Evolutionary conservation across 2,797 vertebrate species (phyloP).

Genomic region (Pelodytes ibericus): DNA sequence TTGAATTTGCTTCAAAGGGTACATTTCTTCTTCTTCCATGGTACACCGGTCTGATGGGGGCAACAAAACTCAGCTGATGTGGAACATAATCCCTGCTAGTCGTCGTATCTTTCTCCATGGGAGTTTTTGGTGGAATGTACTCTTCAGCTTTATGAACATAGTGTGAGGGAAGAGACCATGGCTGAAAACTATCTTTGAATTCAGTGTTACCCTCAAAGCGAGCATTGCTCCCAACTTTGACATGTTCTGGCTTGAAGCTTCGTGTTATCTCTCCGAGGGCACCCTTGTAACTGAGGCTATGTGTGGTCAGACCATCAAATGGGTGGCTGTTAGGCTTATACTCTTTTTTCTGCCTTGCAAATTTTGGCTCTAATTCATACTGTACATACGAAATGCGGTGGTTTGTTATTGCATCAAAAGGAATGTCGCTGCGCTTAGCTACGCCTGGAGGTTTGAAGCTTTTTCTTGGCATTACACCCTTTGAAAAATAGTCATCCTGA

Average conservation of each 20-base stretch:
- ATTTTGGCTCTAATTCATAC: conserved; percentile 66
- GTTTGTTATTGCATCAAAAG: conserved; percentile 73
- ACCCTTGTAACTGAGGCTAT: conserved; percentile 76
- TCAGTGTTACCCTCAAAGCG: conserved; percentile 76
- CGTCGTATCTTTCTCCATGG: conserved; percentile 76
- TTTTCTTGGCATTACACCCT: conserved; percentile 61
- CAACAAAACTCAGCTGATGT: conserved; percentile 65
- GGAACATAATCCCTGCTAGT: conserved; percentile 70
- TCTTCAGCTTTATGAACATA: conserved; percentile 63
- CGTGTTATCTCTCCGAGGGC: conserved; percentile 67
- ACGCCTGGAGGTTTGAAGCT: conserved; percentile 72
- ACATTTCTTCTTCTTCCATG: conserved; percentile 53
- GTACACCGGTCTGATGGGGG: conserved; percentile 69
- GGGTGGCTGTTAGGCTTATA: conserved; percentile 74
- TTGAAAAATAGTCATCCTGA: conserved; percentile 76
- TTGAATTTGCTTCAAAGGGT: conserved; percentile 78
- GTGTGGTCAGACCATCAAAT: conserved; percentile 78
- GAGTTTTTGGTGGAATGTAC: conserved; percentile 68
- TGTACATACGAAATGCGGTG: conserved; percentile 71
- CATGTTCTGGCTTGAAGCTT: conserved; percentile 73
- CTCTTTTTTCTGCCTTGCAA: conserved; percentile 61
- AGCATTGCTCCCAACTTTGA: conserved; percentile 54
- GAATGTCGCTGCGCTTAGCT: conserved; percentile 59
- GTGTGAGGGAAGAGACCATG: conserved; percentile 67
- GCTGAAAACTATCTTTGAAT: conserved; percentile 78